phyloP scores from a whole-genome alignment of 2,113 vertebrate genomes.

The Mobula birostris region DNA sequence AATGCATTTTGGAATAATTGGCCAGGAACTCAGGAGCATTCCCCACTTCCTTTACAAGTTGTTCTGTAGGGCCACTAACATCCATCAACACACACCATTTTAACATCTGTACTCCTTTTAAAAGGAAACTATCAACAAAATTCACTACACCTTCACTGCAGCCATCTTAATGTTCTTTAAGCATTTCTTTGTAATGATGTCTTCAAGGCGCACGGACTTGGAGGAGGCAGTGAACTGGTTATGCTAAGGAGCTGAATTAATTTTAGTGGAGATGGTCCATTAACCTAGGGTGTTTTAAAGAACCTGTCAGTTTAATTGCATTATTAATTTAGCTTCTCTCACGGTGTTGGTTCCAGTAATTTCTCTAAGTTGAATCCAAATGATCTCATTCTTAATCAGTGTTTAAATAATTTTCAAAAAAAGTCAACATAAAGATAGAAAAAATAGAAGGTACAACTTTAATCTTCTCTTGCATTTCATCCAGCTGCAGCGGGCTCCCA shows the following conservation, averaged over 20 bases:
- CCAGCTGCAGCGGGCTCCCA: too few species aligned
- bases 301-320: slow-evolving; percentile 30
- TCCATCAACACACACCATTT: background rate
- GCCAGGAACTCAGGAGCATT: background rate
- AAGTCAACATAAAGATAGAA: background rate
- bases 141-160: background rate
- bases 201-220: background rate
- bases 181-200: background rate
- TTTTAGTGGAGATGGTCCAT: background rate
- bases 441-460: background rate
- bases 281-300: slow-evolving; percentile 17
- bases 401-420: background rate
- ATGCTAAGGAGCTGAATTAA: slow-evolving; percentile 9
- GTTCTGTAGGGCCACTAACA: background rate
- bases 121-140: background rate
- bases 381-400: background rate
- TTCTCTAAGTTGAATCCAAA: slow-evolving; percentile 4
- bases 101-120: background rate
- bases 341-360: background rate
- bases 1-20: background rate
- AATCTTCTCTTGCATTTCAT: too few species aligned
- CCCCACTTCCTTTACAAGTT: background rate
- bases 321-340: slow-evolving; percentile 26
- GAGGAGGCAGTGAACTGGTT: background rate
- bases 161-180: background rate